Evolutionary conservation across 1,140 invertebrate genomes (phyloP).

Genomic region (Eupristina koningsbergeri): DNA sequence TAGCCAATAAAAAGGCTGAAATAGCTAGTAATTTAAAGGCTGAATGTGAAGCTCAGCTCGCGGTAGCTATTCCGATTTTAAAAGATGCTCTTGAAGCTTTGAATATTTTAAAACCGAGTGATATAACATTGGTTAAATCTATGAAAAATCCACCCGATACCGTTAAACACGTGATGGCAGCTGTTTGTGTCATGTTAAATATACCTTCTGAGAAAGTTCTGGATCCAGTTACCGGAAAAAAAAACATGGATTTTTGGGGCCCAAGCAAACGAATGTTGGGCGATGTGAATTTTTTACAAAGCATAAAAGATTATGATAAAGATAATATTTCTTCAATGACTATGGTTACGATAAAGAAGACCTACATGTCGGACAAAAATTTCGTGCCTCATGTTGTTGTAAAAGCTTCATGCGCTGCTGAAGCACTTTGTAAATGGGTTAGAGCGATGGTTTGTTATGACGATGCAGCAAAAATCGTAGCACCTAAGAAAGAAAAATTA

Average conservation of each 20-base stretch:
- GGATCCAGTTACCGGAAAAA: constrained; percentile 77
- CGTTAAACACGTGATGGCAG: constrained; percentile 84
- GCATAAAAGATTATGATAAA: constrained; percentile 82
- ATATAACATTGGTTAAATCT: constrained; percentile 85
- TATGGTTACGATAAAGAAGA: constrained; percentile 79
- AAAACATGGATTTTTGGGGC: constrained; percentile 81
- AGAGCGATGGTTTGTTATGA: constrained; percentile 84
- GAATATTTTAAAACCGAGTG: constrained; percentile 83
- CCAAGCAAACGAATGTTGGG: constrained; percentile 83
- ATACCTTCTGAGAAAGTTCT: constrained; percentile 78
- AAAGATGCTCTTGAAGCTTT: constrained; percentile 78
- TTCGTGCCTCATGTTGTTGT: constrained; percentile 81
- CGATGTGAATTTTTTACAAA: constrained; percentile 80
- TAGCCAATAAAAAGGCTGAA: constrained; percentile 79
- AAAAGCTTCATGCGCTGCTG: constrained; percentile 82
- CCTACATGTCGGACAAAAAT: constrained; percentile 78
- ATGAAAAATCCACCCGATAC: constrained; percentile 88
- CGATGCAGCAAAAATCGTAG: constrained; percentile 79
- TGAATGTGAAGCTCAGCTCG: constrained; percentile 82
- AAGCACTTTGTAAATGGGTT: constrained; percentile 84
- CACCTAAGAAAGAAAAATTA: constrained; percentile 78
- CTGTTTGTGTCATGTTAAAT: constrained; percentile 83
- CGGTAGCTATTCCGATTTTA: constrained; percentile 80
- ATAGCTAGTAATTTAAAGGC: constrained; percentile 77
- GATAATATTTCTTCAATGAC: constrained; percentile 78